These are phyloP conservation scores for Nothobranchius furzeri DNA, from an alignment of 2,113 vertebrate species.

Conservation along the genomic window DNA sequence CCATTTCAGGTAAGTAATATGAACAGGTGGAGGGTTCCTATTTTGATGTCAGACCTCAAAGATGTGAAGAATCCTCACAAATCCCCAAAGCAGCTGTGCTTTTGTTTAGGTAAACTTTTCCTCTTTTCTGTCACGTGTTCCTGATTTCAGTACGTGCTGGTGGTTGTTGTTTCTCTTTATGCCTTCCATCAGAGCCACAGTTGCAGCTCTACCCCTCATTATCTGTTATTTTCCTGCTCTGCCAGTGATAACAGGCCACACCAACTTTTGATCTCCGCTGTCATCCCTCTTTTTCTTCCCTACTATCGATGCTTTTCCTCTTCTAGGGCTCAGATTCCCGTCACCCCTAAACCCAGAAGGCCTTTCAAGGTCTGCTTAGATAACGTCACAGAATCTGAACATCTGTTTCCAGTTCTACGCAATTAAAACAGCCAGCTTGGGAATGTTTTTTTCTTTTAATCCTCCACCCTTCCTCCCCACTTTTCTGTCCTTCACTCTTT, in stretches of 20 bases:
- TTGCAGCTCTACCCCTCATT: conserved; percentile 18
- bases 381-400: conserved; percentile 73
- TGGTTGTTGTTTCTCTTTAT: conserved; percentile 3
- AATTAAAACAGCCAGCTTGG: conserved; percentile 75
- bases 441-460: conserved; percentile 70
- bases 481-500: conserved; percentile 28
- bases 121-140: neutral
- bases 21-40: too few relatives aligned
- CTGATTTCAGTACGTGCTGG: conserved; percentile 17
- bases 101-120: neutral
- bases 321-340: conserved; percentile 33
- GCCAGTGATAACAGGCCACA: conserved; percentile 18
- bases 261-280: conserved; percentile 29
- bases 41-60: neutral
- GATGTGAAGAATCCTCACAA: conserved; percentile 1
- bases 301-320: conserved; percentile 40
- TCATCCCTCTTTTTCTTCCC: conserved; percentile 54
- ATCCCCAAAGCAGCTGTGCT: conserved; percentile 1
- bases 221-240: conserved; percentile 34
- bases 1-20: too few relatives aligned
- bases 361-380: conserved; percentile 73
- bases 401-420: conserved; percentile 79
- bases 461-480: conserved; percentile 41
- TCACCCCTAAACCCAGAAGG: conserved; percentile 65
- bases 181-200: conserved; percentile 26